A percentile compares a stretch with the other conserved stretches of the same genome.
These are phyloP conservation scores for Ceratothoa steindachneri DNA, from an alignment of 2,888 invertebrate species.

Conservation along the genomic window DNA sequence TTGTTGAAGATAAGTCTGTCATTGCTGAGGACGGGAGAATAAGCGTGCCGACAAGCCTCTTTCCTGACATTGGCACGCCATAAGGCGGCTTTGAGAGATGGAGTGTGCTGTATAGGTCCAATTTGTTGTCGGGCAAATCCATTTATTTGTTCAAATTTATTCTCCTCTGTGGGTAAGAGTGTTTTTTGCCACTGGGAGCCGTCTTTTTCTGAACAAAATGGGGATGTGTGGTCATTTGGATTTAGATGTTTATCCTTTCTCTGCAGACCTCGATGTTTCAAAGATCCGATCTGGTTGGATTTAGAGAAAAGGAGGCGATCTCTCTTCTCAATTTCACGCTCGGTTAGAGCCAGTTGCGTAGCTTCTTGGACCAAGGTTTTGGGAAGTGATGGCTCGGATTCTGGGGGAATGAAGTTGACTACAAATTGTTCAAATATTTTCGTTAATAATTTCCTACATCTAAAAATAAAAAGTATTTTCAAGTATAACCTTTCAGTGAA, in stretches of 20 bases:
- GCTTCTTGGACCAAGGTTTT: slow-evolving; percentile 19
- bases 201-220: not conserved
- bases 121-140: not conserved
- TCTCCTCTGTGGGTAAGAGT: not conserved
- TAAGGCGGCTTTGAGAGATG: not conserved
- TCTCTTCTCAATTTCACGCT: slow-evolving; percentile 36
- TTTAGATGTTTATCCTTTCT: not conserved
- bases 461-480: slow-evolving; percentile 11
- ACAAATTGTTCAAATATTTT: slow-evolving; percentile 40
- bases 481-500: slow-evolving; percentile 26
- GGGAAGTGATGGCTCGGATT: slow-evolving; percentile 31
- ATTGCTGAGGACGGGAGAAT: not conserved
- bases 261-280: not conserved
- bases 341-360: slow-evolving; percentile 27
- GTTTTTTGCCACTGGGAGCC: not conserved
- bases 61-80: not conserved
- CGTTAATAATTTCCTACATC: slow-evolving; percentile 15
- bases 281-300: not conserved
- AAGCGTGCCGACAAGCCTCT: not conserved
- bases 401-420: slow-evolving; percentile 38
- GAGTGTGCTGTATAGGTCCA: not conserved
- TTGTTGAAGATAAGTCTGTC: not conserved
- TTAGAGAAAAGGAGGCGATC: slow-evolving; percentile 15
- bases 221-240: not conserved
- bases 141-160: not conserved